Conservation (phyloP, 2,888 invertebrate species). For the Craniophora ligustri region DNA sequence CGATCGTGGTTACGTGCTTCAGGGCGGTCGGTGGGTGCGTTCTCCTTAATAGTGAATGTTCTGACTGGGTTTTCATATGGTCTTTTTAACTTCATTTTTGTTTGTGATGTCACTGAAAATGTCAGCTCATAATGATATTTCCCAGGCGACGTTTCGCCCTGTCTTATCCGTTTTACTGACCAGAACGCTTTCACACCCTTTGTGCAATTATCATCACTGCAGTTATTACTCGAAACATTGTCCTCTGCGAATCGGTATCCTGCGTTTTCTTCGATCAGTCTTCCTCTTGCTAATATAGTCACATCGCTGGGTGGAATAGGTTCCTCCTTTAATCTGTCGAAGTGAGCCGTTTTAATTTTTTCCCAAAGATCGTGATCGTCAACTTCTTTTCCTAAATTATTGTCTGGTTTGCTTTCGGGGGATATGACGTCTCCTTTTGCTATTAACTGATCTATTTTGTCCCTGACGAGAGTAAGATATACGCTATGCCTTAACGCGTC, state of each 20-base stretch:
- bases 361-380: conserved; percentile 85
- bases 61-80: conserved; percentile 88
- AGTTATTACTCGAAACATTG: conserved; percentile 70
- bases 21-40: conserved; percentile 65
- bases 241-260: conserved; percentile 89
- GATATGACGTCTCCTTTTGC: conserved; percentile 71
- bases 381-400: conserved; percentile 67
- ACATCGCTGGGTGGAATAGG: conserved; percentile 90
- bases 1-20: conserved; percentile 47
- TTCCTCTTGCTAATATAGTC: conserved; percentile 90
- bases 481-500: conserved; percentile 91
- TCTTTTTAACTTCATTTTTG: conserved; percentile 79
- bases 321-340: conserved; percentile 76
- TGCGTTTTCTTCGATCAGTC: conserved; percentile 85
- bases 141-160: conserved; percentile 83
- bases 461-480: conserved; percentile 89
- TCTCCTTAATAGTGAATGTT: conserved; percentile 90
- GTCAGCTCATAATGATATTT: conserved; percentile 90
- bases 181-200: conserved; percentile 90
- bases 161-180: conserved; percentile 91
- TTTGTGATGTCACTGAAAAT: conserved; percentile 89
- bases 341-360: conserved; percentile 82
- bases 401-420: conserved; percentile 65
- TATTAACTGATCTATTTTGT: conserved; percentile 86
- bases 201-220: conserved; percentile 81